A percentile compares a stretch with the other conserved stretches of the same genome.
phyloP scores from a whole-genome alignment of 2,888 invertebrate species.

The Odontomyia ornata region DNA sequence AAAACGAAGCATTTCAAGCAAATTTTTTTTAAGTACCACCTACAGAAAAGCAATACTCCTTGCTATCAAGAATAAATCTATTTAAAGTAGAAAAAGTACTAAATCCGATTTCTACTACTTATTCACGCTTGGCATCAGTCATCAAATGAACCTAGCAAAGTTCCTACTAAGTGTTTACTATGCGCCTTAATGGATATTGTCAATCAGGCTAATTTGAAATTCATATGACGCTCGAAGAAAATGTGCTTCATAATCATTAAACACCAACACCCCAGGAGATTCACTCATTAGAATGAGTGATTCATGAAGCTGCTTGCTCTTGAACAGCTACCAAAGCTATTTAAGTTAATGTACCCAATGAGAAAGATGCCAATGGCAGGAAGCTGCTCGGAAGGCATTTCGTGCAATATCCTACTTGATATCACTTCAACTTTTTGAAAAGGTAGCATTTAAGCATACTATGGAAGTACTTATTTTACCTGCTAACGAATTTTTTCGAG shows the following conservation, averaged over 20 bases:
- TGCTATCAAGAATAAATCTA: too few relatives aligned
- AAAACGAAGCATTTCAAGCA: too few relatives aligned
- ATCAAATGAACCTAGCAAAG: background rate
- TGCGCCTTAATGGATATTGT: slow-evolving; percentile 47
- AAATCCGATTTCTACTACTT: too few relatives aligned
- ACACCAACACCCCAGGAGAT: slow-evolving; percentile 42
- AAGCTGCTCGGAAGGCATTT: background rate
- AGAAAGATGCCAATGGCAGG: background rate
- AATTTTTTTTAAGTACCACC: too few relatives aligned
- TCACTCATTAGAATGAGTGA: slow-evolving; percentile 31
- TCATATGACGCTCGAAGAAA: slow-evolving; percentile 44
- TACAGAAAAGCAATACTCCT: too few relatives aligned
- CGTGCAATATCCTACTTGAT: background rate
- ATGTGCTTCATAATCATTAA: slow-evolving; percentile 46
- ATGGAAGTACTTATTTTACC: background rate
- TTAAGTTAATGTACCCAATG: background rate
- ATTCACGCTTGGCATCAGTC: background rate
- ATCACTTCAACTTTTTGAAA: background rate
- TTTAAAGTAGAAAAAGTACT: too few relatives aligned
- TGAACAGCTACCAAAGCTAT: background rate
- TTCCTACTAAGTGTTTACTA: slow-evolving; percentile 27
- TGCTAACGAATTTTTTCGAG: background rate
- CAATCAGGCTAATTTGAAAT: slow-evolving; percentile 49
- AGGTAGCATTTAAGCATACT: background rate
- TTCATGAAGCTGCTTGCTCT: slow-evolving; percentile 1